Conservation (phyloP, 2,888 invertebrate genomes). For the Deilephila elpenor region DNA sequence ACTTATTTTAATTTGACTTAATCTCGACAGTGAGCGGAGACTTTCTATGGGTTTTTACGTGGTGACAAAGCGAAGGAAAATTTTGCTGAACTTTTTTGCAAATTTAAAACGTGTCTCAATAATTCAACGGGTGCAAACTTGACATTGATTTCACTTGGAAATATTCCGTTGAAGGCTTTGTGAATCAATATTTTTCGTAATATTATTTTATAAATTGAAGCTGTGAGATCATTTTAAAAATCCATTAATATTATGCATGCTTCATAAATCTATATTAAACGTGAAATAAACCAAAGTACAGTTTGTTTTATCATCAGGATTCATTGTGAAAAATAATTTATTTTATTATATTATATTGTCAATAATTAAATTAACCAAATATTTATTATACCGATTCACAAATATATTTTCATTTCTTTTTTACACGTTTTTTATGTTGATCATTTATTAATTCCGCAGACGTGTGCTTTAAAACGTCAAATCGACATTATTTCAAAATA, state of each 20-base stretch:
- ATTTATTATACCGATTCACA: background rate
- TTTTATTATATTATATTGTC: background rate
- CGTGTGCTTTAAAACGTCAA: background rate
- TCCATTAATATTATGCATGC: too few species aligned
- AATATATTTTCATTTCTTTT: background rate
- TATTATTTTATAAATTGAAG: too few species aligned
- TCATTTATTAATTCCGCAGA: too few species aligned
- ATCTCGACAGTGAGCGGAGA: constrained; percentile 10
- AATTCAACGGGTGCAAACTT: constrained; percentile 3
- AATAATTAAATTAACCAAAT: background rate
- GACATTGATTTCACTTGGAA: background rate
- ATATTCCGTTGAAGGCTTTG: background rate
- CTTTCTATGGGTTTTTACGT: constrained; percentile 34
- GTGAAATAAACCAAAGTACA: too few species aligned
- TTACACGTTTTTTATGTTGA: too few species aligned
- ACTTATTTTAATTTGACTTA: background rate
- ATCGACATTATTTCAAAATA: background rate
- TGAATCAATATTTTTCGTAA: background rate
- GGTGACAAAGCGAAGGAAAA: constrained; percentile 27
- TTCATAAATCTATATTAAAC: too few species aligned
- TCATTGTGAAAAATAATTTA: too few species aligned
- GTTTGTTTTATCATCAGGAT: too few species aligned
- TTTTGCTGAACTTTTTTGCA: constrained; percentile 27
- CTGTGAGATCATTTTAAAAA: too few species aligned
- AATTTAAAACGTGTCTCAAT: background rate